Conservation (phyloP, 37 sponge, comb jelly and placozoan genomes). For the Theonella swinhoei region DNA sequence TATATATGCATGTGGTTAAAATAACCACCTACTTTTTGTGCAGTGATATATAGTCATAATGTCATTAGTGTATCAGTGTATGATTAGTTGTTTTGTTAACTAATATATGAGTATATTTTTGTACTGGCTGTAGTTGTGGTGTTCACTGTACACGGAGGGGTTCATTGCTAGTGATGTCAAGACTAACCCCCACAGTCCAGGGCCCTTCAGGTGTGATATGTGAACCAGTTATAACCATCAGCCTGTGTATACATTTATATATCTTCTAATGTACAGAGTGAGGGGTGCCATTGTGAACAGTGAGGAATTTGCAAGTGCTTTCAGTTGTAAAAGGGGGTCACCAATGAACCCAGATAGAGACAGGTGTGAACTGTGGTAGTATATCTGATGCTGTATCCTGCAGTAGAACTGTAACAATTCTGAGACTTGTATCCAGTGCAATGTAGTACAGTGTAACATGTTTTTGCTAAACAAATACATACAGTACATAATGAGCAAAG, state of each 20-base stretch:
- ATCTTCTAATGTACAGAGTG: constrained; percentile 47
- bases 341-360: constrained; percentile 68
- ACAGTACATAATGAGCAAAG: no score
- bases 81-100: background rate
- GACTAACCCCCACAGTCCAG: constrained; percentile 74
- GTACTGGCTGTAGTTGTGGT: constrained; percentile 72
- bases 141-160: constrained; percentile 46
- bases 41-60: no score
- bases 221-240: background rate
- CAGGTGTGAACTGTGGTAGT: constrained; percentile 85
- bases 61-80: background rate
- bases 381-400: no score
- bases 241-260: background rate
- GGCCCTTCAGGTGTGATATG: constrained; percentile 43
- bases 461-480: no score
- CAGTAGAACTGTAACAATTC: no score
- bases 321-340: constrained; percentile 50
- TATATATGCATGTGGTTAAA: background rate
- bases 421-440: no score
- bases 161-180: constrained; percentile 19
- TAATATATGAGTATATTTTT: background rate
- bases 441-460: no score
- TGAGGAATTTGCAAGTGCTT: constrained; percentile 75
- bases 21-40: background rate
- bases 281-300: constrained; percentile 71